Evolutionary conservation across 2,797 vertebrate genomes (phyloP).

Genomic region (Hippocampus kuda): DNA sequence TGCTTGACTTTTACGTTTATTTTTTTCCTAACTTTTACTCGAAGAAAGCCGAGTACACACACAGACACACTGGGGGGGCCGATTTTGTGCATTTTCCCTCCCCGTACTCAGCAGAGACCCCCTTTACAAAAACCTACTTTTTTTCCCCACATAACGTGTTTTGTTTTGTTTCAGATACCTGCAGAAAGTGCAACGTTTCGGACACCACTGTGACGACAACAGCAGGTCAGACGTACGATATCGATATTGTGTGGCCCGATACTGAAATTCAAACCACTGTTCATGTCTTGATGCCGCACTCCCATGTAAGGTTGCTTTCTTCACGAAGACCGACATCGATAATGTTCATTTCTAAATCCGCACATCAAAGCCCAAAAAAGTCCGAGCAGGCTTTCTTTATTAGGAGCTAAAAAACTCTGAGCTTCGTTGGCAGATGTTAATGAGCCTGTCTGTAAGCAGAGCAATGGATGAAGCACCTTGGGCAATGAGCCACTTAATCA

Average conservation of each 20-base stretch:
- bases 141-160: constrained; percentile 4
- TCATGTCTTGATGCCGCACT: too few species aligned
- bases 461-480: constrained; percentile 44
- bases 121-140: background rate
- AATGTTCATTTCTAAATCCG: background rate
- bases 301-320: too few species aligned
- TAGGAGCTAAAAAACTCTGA: constrained; percentile 15
- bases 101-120: constrained; percentile 8
- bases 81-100: background rate
- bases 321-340: too few species aligned
- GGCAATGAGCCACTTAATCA: constrained; percentile 50
- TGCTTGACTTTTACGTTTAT: constrained; percentile 7
- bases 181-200: constrained; percentile 4
- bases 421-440: constrained; percentile 19
- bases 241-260: background rate
- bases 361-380: background rate
- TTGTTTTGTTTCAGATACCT: too few species aligned
- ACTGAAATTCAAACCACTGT: constrained; percentile 34
- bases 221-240: too few species aligned
- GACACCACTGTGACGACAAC: too few species aligned
- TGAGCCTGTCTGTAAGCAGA: constrained; percentile 41
- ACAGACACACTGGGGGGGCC: background rate
- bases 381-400: background rate
- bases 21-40: background rate
- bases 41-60: background rate